phyloP scores from a whole-genome alignment of 2,113 vertebrate species.

The Ciconia boyciana region DNA sequence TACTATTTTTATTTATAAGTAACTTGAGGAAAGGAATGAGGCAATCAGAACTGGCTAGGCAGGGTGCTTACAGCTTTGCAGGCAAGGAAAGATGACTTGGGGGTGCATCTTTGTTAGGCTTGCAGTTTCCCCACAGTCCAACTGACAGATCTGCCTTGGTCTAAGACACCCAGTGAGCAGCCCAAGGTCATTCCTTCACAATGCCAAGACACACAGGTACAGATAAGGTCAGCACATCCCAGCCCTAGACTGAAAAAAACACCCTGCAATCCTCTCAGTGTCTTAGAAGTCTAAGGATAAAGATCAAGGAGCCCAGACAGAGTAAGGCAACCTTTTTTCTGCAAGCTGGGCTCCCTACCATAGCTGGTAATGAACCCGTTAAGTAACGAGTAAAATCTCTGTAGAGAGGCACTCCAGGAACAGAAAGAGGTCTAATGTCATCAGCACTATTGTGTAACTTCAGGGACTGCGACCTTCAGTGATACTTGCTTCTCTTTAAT shows the following conservation, averaged over 20 bases:
- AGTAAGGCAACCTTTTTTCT: not conserved
- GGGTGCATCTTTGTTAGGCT: not conserved
- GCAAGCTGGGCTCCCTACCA: not conserved
- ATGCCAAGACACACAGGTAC: not conserved
- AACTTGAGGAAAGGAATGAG: not conserved
- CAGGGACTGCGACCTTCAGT: not conserved
- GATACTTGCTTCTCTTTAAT: not conserved
- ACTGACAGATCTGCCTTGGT: not conserved
- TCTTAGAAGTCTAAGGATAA: conserved; percentile 46
- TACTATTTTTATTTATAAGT: not conserved
- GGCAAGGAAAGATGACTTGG: not conserved
- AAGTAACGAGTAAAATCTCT: not conserved
- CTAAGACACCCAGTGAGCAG: not conserved
- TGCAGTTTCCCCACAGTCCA: not conserved
- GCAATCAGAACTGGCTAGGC: not conserved
- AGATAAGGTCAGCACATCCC: not conserved
- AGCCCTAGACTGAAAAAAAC: not conserved
- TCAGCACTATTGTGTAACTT: not conserved
- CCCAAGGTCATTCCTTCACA: not conserved
- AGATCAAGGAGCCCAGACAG: conserved; percentile 25
- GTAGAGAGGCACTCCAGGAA: not conserved
- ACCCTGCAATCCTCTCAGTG: conserved; percentile 45
- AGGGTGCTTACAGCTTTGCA: not conserved
- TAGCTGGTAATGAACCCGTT: not conserved
- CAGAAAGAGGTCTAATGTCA: not conserved